Evolutionary conservation across 2,888 invertebrate genomes (phyloP), one percentile per base, ranked within the genome.

Genomic region (Sthenelais limicola): DNA sequence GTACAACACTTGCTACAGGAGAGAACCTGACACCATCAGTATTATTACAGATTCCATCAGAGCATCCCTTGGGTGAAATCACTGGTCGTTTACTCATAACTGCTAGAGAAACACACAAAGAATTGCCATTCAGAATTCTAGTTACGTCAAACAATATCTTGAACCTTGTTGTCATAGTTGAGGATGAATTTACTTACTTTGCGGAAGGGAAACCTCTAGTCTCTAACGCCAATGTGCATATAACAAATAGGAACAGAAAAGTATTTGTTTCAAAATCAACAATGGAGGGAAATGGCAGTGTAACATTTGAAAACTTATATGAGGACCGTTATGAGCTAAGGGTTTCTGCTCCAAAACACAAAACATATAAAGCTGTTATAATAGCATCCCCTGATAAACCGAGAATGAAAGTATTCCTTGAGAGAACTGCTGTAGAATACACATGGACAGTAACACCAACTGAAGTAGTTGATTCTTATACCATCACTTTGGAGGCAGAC

Each of bases 131-230:
- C 26, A 74, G 52, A 18, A 71, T 81, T 54, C 76, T 70, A 28
- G 71, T 81, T 2, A 70, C 78, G 21, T 80, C 80, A 0, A 26
- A 68, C 3, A 54, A 71, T 54, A 52, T 62, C 18, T 18, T 78
- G 24, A 76, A 80, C 48, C 35, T 81, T 28, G 78, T 74, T 5
- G 74, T 81, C 26, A 58, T 58, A 12, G 77, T 81, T 0, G 79
- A 80, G 58, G 81, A 81, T 68, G 81, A 81, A 56, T 81, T 78
- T 62, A 81, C 81, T 0, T 81, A 81, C 68, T 80, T 81, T 73
- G 79, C 78, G 15, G 69, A 72, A 21, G 78, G 73, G 30, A 69
- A 74, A 48, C 81, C 81, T 18, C 66, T 79, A 9, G 73, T 81
- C 15, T 56, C 71, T n/a, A 75, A 74, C 28, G 81, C 80, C 9